Conservation (phyloP, 1,140 invertebrate genomes). For the Tenebrio molitor region DNA sequence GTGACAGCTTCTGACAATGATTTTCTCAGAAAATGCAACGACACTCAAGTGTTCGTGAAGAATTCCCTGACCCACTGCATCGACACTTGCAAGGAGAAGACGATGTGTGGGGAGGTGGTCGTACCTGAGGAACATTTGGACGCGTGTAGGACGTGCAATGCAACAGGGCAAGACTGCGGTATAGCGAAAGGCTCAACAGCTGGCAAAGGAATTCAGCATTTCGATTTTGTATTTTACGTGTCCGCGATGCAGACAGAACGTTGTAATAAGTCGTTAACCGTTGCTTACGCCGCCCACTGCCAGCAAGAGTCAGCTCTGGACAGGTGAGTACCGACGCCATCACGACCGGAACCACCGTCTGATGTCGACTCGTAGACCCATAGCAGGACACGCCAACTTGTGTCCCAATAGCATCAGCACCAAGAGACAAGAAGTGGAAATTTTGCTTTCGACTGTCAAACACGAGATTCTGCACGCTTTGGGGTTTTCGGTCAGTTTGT, state of each 20-base stretch:
- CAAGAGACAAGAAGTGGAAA: constrained; percentile 92
- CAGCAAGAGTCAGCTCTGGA: constrained; percentile 95
- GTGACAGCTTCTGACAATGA: too few species aligned
- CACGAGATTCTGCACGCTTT: constrained; percentile 99
- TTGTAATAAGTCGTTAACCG: constrained; percentile 91
- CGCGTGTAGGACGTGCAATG: constrained; percentile 89
- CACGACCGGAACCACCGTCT: constrained; percentile 7
- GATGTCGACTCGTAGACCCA: constrained; percentile 78
- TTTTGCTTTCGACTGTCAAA: constrained; percentile 96
- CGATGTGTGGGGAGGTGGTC: constrained; percentile 94
- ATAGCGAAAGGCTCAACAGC: constrained; percentile 67
- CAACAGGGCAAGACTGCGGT: constrained; percentile 84
- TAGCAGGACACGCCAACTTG: constrained; percentile 98
- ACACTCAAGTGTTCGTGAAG: constrained; percentile 86
- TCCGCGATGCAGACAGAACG: constrained; percentile 93
- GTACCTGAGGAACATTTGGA: constrained; percentile 94
- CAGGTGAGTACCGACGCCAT: constrained; percentile 72
- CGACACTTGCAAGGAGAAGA: constrained; percentile 84
- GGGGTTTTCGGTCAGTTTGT: constrained; percentile 95
- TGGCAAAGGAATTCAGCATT: constrained; percentile 79
- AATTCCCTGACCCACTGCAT: constrained; percentile 90
- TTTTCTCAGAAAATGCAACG: constrained; percentile 80
- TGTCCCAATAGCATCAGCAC: constrained; percentile 96
- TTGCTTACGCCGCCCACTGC: constrained; percentile 98
- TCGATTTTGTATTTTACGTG: constrained; percentile 98